Conservation (phyloP, 2,797 vertebrate genomes). For the Babyrousa celebensis region DNA sequence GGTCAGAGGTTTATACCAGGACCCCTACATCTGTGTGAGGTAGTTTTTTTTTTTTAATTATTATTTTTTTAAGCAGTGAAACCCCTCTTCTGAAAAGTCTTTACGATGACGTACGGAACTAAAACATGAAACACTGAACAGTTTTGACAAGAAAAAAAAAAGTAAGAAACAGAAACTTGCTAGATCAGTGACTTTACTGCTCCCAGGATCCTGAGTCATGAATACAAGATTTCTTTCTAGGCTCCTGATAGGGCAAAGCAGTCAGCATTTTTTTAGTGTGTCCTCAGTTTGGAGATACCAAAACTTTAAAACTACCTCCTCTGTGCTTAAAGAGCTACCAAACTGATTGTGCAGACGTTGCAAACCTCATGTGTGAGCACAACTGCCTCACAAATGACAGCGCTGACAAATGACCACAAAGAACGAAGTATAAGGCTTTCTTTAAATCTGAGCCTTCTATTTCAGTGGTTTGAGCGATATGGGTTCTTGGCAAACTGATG, state of each 20-base stretch:
- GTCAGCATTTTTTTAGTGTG: background rate
- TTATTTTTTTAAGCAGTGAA: background rate
- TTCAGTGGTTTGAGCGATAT: background rate
- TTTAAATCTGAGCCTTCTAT: slow-evolving; percentile 18
- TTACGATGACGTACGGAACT: slow-evolving; percentile 14
- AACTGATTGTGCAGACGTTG: background rate
- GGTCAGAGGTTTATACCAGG: background rate
- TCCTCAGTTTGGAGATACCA: background rate
- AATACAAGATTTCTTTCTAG: background rate
- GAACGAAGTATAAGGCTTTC: background rate
- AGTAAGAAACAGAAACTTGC: background rate
- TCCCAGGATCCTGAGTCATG: background rate
- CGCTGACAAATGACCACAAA: background rate
- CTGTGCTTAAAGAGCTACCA: background rate
- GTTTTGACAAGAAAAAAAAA: background rate
- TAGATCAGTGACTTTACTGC: background rate
- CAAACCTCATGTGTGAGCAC: background rate
- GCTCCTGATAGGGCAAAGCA: background rate
- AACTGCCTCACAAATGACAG: background rate
- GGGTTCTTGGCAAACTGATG: slow-evolving; percentile 39
- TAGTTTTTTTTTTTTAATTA: background rate
- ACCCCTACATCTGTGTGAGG: too few species aligned
- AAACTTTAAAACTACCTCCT: slow-evolving; percentile 13
- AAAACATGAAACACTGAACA: slow-evolving; percentile 34
- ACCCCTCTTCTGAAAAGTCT: background rate